These are phyloP conservation scores for Muscina levida DNA, from an alignment of 2,888 invertebrate genomes.

Conservation along the genomic window DNA sequence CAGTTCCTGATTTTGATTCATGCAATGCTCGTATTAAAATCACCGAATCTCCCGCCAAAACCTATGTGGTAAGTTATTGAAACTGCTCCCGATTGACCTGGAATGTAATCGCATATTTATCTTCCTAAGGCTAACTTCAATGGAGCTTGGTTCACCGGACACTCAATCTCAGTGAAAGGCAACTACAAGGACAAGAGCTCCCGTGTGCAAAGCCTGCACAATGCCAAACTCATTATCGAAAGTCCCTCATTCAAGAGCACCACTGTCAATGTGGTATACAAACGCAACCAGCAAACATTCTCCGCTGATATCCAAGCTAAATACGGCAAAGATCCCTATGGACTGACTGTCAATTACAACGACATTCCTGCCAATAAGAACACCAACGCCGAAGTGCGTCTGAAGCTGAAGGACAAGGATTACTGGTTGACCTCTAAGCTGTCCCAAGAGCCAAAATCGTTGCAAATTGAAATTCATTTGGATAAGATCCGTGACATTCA, in stretches of 20 bases:
- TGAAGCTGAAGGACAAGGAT: constrained; percentile 84
- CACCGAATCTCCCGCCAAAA: constrained; percentile 85
- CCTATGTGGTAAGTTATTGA: constrained; percentile 83
- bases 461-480: constrained; percentile 87
- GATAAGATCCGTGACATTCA: constrained; percentile 90
- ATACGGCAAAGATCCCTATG: constrained; percentile 84
- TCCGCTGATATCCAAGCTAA: constrained; percentile 85
- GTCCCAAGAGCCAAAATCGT: constrained; percentile 84
- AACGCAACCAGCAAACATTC: constrained; percentile 85
- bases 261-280: constrained; percentile 84
- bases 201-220: constrained; percentile 84
- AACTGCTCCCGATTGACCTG: not conserved
- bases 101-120: no score
- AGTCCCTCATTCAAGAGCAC: constrained; percentile 88
- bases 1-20: constrained; percentile 87
- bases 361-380: constrained; percentile 83
- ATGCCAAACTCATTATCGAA: constrained; percentile 85
- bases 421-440: constrained; percentile 86
- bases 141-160: constrained; percentile 90
- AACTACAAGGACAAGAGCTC: constrained; percentile 88
- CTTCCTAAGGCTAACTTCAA: constrained; percentile 84
- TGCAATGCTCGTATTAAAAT: constrained; percentile 84
- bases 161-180: constrained; percentile 84
- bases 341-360: constrained; percentile 84
- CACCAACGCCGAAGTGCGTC: constrained; percentile 83